phyloP scores from a whole-genome alignment of 2,888 invertebrate species.

The Drosophila neotestacea region DNA sequence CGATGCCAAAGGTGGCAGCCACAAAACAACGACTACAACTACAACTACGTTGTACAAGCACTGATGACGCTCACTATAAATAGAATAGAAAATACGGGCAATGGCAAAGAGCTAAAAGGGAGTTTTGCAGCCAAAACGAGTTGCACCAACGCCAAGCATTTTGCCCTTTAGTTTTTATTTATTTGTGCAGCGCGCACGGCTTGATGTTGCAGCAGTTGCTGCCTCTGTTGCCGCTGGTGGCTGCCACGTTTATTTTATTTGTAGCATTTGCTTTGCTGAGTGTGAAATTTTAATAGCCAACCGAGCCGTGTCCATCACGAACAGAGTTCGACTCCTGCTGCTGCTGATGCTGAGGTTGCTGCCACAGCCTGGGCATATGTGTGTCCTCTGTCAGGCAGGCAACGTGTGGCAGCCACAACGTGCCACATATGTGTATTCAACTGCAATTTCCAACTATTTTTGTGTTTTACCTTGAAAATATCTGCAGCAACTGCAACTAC shows the following conservation, averaged over 20 bases:
- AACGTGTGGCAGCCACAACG: slow-evolving; percentile 14
- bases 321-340: slow-evolving; percentile 52
- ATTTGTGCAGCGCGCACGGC: slow-evolving; percentile 65
- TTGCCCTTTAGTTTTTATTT: slow-evolving; percentile 75
- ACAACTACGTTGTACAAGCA: slow-evolving; percentile 1
- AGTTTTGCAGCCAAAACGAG: slow-evolving; percentile 36
- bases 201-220: slow-evolving; percentile 21
- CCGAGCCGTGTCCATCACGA: slow-evolving; percentile 76
- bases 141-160: slow-evolving; percentile 45
- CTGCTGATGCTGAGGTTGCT: slow-evolving; percentile 20
- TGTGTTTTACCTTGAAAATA: slow-evolving; percentile 74
- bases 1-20: slow-evolving; percentile 70
- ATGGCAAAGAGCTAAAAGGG: slow-evolving; percentile 27
- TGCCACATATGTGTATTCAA: slow-evolving; percentile 30
- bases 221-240: slow-evolving; percentile 11
- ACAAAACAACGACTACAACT: slow-evolving; percentile 25
- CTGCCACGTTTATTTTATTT: slow-evolving; percentile 77
- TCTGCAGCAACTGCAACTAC: slow-evolving; percentile 35
- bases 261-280: slow-evolving; percentile 79
- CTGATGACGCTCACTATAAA: slow-evolving; percentile 51
- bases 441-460: slow-evolving; percentile 61
- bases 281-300: slow-evolving; percentile 82
- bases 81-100: slow-evolving; percentile 40
- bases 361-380: slow-evolving; percentile 52
- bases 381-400: slow-evolving; percentile 62